Base-by-base conservation (phyloP, 2,113 vertebrate species). In the Lycocorax pyrrhopterus region DNA sequence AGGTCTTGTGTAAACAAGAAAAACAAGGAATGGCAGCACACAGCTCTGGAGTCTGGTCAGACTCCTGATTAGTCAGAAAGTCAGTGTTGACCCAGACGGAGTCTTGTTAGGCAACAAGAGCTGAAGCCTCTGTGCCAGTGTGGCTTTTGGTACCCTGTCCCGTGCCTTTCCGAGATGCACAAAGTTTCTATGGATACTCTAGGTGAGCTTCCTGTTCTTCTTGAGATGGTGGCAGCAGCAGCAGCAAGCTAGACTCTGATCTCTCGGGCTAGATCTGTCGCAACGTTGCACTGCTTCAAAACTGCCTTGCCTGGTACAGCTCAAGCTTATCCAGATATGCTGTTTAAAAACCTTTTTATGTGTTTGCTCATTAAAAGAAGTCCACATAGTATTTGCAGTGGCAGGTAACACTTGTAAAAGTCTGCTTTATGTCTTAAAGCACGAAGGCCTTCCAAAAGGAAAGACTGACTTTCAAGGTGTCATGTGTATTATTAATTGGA, bases 321-420 rank as follows among this genome's bases (percentile, higher is more conserved):
- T 96, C 89, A 63, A 94, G 84, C 77, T 90, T 97, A 66, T 52
- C 68, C 84, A 96, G 33, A 82, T 93, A 67, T 0, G 80, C 74
- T 37, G 62, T 87, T 79, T 69, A 35, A 86, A 62, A 53, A 85
- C 41, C 53, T 84, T 71, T 74, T 90, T 55, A 26, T 89, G 10
- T 59, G 69, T 91, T 93, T 95, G 91, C 96, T 96, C n/a, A 30
- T 92, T 94, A 91, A 98, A 97, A 96, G 92, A 91, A 96, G 86
- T 86, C 77, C 72, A 89, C 87, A 95, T 90, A 23, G 93, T 97
- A 44, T 93, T 96, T 94, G 90, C 90, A 95, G 95, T 94, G 84
- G 80, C 62, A 87, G 44, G 39, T 87, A 19, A 19, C 53, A 4
- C 60, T 95, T 94, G 58, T 71, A 35, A 69, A 95, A 87, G 53